Evolutionary conservation across 2,113 vertebrate genomes (phyloP).

Genomic region (Chaetorhynchus papuensis): DNA sequence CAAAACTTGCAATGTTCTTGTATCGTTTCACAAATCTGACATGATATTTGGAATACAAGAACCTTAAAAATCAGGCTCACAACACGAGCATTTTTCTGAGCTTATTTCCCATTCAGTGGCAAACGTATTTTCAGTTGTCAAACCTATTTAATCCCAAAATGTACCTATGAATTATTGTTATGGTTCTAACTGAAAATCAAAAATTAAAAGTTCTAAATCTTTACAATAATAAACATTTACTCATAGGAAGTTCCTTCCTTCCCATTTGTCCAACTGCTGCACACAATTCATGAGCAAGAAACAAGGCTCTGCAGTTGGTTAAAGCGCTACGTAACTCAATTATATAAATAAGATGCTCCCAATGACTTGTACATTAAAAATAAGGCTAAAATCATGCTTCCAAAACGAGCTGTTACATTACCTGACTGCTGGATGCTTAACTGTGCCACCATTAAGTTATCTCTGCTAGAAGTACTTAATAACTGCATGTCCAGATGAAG

Average conservation of each 20-base stretch:
- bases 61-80: neutral
- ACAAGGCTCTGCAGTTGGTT: neutral
- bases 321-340: neutral
- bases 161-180: neutral
- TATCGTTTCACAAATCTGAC: neutral
- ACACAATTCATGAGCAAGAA: neutral
- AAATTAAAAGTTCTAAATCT: neutral
- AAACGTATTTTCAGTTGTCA: neutral
- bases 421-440: neutral
- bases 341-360: neutral
- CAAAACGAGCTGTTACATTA: neutral
- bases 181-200: neutral
- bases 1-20: neutral
- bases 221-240: neutral
- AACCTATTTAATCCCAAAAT: neutral
- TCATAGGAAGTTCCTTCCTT: neutral
- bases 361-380: neutral
- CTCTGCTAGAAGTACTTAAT: neutral
- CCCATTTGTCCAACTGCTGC: neutral
- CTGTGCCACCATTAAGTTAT: neutral
- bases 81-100: neutral
- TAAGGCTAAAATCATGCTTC: neutral
- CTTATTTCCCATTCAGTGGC: neutral
- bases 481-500: accelerated
- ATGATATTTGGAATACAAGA: neutral